These are phyloP conservation scores for Anguilla rostrata DNA, from an alignment of 2,113 vertebrate genomes.

Conservation along the genomic window DNA sequence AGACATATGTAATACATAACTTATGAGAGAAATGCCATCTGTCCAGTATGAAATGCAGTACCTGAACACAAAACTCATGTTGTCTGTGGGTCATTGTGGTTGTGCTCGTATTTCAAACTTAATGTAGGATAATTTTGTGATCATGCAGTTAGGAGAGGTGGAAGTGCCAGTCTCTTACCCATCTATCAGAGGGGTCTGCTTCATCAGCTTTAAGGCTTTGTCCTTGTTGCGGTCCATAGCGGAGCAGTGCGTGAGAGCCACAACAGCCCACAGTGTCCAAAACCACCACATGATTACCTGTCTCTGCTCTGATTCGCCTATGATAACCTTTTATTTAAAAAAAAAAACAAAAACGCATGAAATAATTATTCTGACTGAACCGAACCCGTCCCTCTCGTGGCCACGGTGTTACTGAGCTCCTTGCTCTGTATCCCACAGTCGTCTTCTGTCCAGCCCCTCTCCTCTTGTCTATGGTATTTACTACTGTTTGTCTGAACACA, in stretches of 20 bases:
- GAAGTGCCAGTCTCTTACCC: slow-evolving; percentile 68
- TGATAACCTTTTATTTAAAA: no score
- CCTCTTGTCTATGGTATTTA: not conserved
- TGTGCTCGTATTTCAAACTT: no score
- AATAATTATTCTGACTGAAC: not conserved
- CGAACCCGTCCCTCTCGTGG: not conserved
- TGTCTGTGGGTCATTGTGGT: no score
- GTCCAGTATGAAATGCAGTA: no score
- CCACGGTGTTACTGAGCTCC: not conserved
- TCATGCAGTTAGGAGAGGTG: not conserved
- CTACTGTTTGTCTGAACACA: not conserved
- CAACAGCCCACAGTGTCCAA: slow-evolving; percentile 42
- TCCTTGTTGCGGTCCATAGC: slow-evolving; percentile 47
- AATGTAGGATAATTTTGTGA: no score
- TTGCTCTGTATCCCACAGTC: not conserved
- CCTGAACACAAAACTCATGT: no score
- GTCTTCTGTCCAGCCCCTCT: not conserved
- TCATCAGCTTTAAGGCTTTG: slow-evolving; percentile 72
- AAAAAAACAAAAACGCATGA: not conserved
- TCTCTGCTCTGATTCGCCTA: not conserved
- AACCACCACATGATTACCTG: slow-evolving; percentile 6
- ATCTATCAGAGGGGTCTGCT: slow-evolving; percentile 71
- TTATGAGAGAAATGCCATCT: no score
- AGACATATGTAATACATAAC: no score
- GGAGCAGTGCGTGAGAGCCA: slow-evolving; percentile 28